A percentile compares a stretch with the other conserved stretches of the same genome.
phyloP scores from a whole-genome alignment of 30 jellyfish, hydroid and myxozoan genomes.

The Sanderia malayensis region DNA sequence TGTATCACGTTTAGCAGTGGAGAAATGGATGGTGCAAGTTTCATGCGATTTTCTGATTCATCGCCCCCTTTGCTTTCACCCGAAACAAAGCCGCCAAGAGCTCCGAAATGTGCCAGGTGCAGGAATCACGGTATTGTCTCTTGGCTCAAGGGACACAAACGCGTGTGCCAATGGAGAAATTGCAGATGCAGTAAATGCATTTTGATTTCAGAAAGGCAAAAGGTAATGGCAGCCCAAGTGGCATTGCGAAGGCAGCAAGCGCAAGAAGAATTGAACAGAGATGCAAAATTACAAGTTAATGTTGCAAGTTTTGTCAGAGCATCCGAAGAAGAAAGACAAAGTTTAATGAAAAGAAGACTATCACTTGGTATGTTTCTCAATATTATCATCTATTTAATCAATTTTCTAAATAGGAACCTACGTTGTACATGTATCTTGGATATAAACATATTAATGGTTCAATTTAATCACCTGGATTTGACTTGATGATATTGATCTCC shows the following conservation, averaged over 20 bases:
- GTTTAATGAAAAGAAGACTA: conserved; percentile 49
- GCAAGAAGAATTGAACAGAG: conserved; percentile 76
- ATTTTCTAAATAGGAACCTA: too few relatives aligned
- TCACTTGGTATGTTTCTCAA: conserved; percentile 62
- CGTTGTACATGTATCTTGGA: too few relatives aligned
- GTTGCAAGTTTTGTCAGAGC: conserved; percentile 79
- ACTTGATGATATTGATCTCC: too few relatives aligned
- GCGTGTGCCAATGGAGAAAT: conserved; percentile 78
- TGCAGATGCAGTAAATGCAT: conserved; percentile 81
- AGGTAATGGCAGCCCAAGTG: conserved; percentile 89
- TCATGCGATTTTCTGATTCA: conserved; percentile 64
- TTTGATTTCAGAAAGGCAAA: conserved; percentile 72
- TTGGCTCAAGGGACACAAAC: conserved; percentile 82
- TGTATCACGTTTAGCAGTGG: too few relatives aligned
- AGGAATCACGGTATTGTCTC: conserved; percentile 80
- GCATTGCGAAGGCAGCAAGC: conserved; percentile 88
- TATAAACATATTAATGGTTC: too few relatives aligned
- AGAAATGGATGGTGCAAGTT: conserved; percentile 65
- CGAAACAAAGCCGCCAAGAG: conserved; percentile 92
- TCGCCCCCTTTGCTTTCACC: conserved; percentile 80
- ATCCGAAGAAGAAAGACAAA: conserved; percentile 73
- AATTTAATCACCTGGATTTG: too few relatives aligned
- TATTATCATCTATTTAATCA: too few relatives aligned
- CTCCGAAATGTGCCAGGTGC: conserved; percentile 90
- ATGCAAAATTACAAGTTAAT: conserved; percentile 67